Conservation (phyloP, 2,797 vertebrate genomes). For the Buceros bicornis region DNA sequence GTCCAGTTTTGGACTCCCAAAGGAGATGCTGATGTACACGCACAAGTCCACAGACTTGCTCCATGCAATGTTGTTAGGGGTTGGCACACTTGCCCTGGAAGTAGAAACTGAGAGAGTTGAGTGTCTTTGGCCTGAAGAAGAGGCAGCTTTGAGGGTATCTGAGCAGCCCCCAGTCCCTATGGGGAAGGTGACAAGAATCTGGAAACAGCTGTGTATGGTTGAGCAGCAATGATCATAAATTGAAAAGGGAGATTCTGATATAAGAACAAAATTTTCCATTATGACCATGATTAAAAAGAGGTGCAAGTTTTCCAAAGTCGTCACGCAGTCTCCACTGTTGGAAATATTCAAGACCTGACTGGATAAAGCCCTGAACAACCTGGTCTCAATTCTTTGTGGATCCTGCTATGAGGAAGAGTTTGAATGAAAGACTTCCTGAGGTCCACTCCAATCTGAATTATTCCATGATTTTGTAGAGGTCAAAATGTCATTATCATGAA, state of each 20-base stretch:
- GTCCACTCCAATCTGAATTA: not conserved
- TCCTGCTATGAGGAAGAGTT: not conserved
- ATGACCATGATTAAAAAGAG: not conserved
- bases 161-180: not conserved
- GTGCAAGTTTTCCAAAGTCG: rapidly evolving
- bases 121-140: not conserved
- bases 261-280: not conserved
- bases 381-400: not conserved
- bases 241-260: not conserved
- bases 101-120: not conserved
- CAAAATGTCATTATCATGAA: not conserved
- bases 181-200: not conserved
- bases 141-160: not conserved
- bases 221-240: not conserved
- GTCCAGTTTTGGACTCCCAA: too few relatives aligned
- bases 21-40: not conserved
- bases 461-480: not conserved
- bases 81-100: not conserved
- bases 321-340: too few relatives aligned
- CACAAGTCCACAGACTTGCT: not conserved
- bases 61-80: too few relatives aligned
- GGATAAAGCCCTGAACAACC: not conserved
- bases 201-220: not conserved
- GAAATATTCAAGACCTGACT: not conserved
- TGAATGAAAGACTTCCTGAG: not conserved